Evolutionary conservation across 2,797 vertebrate genomes (phyloP), one percentile per base, ranked within the genome.

Genomic region (Melanotaenia pygmaea): DNA sequence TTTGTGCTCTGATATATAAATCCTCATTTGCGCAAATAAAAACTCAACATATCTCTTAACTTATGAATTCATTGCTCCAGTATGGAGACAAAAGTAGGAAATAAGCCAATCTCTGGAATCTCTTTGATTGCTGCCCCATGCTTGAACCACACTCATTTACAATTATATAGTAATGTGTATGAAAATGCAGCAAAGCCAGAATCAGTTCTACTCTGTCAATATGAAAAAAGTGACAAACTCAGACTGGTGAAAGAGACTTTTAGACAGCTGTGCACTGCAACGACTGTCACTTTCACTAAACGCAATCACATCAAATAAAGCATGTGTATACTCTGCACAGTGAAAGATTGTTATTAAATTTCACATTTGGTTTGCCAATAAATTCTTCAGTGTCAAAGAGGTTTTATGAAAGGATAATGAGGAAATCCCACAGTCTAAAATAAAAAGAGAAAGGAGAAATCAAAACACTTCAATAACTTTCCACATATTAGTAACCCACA

Each of bases 71-170:
- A 30, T 37, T 45, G 34, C 51, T 45, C 7, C 14, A 35, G 37
- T 58, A 35, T 37, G 54, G 38, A 67, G 76, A 67, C 77, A 74
- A 47, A 77, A 66, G 64, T 56, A 22, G 45, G 45, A 50, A 50
- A n/a, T n/a, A n/a, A 50, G 20, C 37, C 58, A 64, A 84, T 82
- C 65, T 72, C 16, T 79, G 74, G 77, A 83, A 82, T 81, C 75
- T 77, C 87, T 87, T 77, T 69, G 57, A 10, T 11, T 76, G 59
- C 76, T 79, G 74, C 71, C 64, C 74, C 26, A 71, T 79, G 72
- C 53, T 58, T 24, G 79, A 83, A 83, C 75, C 72, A 20, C 65
- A 63, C 65, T 88, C 58, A 62, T 56, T 60, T 61, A 65, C 77
- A 86, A 75, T 80, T 80, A 45, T 54, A 64, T 47, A 67, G 12